Percentiles rank a stretch among this genome's conserved stretches.
phyloP scores from a whole-genome alignment of 2,888 invertebrate species.

The Opisthograptis luteolata region DNA sequence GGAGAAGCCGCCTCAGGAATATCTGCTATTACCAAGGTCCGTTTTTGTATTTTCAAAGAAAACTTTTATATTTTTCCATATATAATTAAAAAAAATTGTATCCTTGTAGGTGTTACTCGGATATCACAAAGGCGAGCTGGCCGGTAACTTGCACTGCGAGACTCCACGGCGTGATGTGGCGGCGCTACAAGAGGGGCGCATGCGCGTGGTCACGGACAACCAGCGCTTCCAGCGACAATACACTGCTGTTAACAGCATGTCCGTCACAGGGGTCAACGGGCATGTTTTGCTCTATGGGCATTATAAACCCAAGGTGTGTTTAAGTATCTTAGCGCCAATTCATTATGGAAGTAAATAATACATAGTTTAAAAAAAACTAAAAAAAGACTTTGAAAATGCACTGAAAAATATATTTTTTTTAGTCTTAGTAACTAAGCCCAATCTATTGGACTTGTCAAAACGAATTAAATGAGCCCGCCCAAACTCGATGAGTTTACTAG shows the following conservation, averaged over 20 bases:
- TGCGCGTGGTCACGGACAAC: slow-evolving; percentile 83
- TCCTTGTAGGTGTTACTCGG: slow-evolving; percentile 74
- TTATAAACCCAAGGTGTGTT: slow-evolving; percentile 55
- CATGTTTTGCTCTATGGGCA: slow-evolving; percentile 56
- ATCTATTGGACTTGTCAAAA: too few relatives aligned
- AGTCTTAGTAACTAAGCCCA: too few relatives aligned
- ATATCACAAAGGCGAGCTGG: slow-evolving; percentile 86
- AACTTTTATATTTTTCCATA: too few relatives aligned
- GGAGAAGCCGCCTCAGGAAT: slow-evolving; percentile 67
- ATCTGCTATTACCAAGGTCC: slow-evolving; percentile 83
- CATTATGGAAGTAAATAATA: too few relatives aligned
- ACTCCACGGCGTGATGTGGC: slow-evolving; percentile 77
- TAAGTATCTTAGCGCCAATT: too few relatives aligned
- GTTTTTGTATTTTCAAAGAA: background rate
- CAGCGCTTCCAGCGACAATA: slow-evolving; percentile 80
- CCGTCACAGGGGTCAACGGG: slow-evolving; percentile 55
- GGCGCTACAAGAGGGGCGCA: slow-evolving; percentile 75
- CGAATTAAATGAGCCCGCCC: too few relatives aligned
- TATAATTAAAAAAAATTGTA: background rate
- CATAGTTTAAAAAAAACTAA: too few relatives aligned
- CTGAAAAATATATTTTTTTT: too few relatives aligned
- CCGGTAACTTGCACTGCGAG: slow-evolving; percentile 88
- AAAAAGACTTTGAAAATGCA: too few relatives aligned
- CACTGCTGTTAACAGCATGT: slow-evolving; percentile 56
- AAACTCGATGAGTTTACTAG: too few relatives aligned